Evolutionary conservation across 2,113 vertebrate species (phyloP), one percentile per base, ranked within the genome.

Genomic region (Oxygymnocypris stewartii): DNA sequence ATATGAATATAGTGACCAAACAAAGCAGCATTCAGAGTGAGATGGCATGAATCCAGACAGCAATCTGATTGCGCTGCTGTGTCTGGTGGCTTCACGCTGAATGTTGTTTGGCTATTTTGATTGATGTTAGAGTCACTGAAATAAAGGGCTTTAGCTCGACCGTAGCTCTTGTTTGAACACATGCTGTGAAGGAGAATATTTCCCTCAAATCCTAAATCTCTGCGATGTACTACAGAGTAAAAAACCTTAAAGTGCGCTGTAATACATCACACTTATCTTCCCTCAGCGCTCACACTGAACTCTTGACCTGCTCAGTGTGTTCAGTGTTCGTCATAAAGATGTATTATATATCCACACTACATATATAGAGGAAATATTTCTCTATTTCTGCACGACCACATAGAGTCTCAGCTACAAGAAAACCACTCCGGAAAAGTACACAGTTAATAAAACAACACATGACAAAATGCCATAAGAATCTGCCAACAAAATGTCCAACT

Each of bases 21-120:
- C 89, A 90, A 90, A 89, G 78, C 28, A 86, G 76, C 71, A 90
- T 90, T 92, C 87, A 90, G 28, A 31, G 63, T 83, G 63, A 71
- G 14, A n/a, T 88, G 90, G 90, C 90, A 14, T 4, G 3, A 18
- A 25, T 85, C 88, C 91, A 90, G 73, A 86, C 18, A 79, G 84
- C 73, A 90, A 85, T 88, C 75, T 90, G 82, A 23, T 23, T n/a
- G 54, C 20, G 54, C 54, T 65, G 49, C 79, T 79, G 51, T 67
- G 54, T 69, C 84, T 76, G 67, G 88, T 84, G 25, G 25, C 67
- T 73, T 71, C 28, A 49, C 37, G 59, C 82, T 76, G 37, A 59
- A 63, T 87, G 69, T 28, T 47, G 65, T 54, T 69, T 84, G 84
- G 74, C 79, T 81, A n/a, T 81, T 40, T 78, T 80, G 37, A 86